Conservation (phyloP, 2,888 invertebrate species). For the Amphiduros pacificus region DNA sequence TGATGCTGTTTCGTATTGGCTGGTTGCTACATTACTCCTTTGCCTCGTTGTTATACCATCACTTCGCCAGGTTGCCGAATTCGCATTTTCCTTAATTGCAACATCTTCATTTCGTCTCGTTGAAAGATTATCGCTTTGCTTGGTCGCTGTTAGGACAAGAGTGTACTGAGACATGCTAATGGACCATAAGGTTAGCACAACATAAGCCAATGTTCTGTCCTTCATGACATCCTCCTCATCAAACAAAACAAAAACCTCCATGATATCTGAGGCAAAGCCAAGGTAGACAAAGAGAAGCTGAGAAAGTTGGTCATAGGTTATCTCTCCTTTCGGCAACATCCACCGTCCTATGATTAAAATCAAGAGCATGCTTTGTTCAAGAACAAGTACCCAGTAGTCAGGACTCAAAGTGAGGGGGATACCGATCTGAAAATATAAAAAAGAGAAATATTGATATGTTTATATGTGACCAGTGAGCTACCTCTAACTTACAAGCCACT, state of each 20-base stretch:
- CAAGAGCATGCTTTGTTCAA: neutral
- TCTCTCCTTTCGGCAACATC: neutral
- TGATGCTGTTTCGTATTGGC: too few relatives aligned
- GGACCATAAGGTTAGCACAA: neutral
- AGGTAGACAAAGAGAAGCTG: neutral
- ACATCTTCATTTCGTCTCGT: too few relatives aligned
- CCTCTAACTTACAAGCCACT: too few relatives aligned
- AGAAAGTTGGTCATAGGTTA: neutral
- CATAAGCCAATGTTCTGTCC: neutral
- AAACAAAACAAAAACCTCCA: neutral
- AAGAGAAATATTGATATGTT: neutral
- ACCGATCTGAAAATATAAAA: neutral
- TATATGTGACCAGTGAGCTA: too few relatives aligned
- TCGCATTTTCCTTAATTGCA: neutral
- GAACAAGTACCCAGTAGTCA: neutral
- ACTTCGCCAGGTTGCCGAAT: neutral
- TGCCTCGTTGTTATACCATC: too few relatives aligned
- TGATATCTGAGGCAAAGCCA: neutral
- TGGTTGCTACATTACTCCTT: too few relatives aligned
- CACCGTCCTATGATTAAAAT: neutral
- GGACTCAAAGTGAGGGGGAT: neutral
- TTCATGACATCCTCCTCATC: neutral
- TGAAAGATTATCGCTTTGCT: neutral
- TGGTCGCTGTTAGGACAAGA: neutral
- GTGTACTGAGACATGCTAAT: neutral